phyloP scores from a whole-genome alignment of 2,113 vertebrate genomes.

The Sminthopsis crassicaudata region DNA sequence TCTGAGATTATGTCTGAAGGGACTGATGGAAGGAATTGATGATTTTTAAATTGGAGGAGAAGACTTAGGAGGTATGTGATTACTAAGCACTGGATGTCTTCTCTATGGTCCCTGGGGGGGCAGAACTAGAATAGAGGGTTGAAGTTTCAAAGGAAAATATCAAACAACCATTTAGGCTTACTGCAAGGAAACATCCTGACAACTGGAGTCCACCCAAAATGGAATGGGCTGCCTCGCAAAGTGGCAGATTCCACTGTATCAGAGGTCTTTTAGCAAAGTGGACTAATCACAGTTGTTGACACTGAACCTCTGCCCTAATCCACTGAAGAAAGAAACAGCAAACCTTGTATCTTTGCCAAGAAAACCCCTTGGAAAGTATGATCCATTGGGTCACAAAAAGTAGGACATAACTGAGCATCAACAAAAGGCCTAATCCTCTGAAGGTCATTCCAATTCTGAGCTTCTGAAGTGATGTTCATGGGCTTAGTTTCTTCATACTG shows the following conservation, averaged over 20 bases:
- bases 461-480: not conserved
- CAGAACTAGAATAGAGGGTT: not conserved
- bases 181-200: not conserved
- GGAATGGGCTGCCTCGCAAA: not conserved
- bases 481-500: not conserved
- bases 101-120: not conserved
- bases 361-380: not conserved
- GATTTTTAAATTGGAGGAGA: not conserved
- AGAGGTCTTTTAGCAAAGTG: not conserved
- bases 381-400: not conserved
- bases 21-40: not conserved
- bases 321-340: not conserved
- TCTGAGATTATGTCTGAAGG: not conserved
- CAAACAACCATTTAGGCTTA: not conserved
- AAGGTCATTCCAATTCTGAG: not conserved
- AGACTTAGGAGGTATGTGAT: not conserved
- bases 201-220: not conserved
- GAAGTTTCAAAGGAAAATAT: not conserved
- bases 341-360: not conserved
- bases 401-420: not conserved
- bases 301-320: not conserved
- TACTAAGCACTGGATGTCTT: not conserved
- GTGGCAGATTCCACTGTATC: not conserved
- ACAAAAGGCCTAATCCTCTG: not conserved
- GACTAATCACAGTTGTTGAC: not conserved